Percentiles rank a stretch among this genome's conserved stretches.
Conservation (phyloP, 1,140 invertebrate species). For the Dendrolimus kikuchii region DNA sequence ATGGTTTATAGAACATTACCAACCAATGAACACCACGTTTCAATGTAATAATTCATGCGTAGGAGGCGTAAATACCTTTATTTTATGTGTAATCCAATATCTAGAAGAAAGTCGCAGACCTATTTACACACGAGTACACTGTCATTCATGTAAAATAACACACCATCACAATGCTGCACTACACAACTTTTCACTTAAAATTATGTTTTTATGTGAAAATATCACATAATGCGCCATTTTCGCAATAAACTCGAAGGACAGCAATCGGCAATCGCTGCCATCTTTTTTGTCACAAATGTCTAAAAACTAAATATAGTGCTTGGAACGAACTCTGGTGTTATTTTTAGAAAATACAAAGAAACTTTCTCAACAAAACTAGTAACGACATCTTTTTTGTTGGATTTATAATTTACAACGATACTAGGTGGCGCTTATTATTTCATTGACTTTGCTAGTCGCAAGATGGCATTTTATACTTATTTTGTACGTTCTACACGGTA, state of each 20-base stretch:
- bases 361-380: constrained; percentile 15
- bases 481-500: no score
- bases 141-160: constrained; percentile 62
- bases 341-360: constrained; percentile 62
- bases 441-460: neutral
- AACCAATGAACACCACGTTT: constrained; percentile 14
- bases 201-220: constrained; percentile 66
- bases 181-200: constrained; percentile 68
- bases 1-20: constrained; percentile 7
- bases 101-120: constrained; percentile 62
- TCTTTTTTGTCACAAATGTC: constrained; percentile 70
- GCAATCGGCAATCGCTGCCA: constrained; percentile 68
- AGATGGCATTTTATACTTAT: constrained; percentile 1
- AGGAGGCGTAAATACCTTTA: constrained; percentile 67
- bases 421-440: constrained; percentile 21
- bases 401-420: neutral
- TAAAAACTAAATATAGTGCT: constrained; percentile 70
- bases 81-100: constrained; percentile 71
- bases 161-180: constrained; percentile 66
- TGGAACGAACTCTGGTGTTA: constrained; percentile 70
- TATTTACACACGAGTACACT: constrained; percentile 63
- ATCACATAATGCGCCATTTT: constrained; percentile 72
- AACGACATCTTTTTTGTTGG: constrained; percentile 40
- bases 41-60: constrained; percentile 47
- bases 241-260: constrained; percentile 63